phyloP scores from a whole-genome alignment of 2,888 invertebrate species.

The Polydrusus pterygomalis region DNA sequence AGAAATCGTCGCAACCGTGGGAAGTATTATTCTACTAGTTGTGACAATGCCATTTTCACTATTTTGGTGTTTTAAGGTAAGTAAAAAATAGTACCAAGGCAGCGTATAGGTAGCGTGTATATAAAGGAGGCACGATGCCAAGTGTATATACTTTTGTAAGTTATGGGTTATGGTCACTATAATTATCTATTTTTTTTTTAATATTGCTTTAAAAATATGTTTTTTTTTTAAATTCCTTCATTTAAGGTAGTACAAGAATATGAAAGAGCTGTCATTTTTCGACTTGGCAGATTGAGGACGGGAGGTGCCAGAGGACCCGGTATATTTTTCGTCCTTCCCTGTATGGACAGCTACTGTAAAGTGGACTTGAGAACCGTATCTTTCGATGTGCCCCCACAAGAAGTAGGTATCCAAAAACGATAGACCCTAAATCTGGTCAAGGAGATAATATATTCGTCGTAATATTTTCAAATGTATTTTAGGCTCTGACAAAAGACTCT shows the following conservation, averaged over 20 bases:
- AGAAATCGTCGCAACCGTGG: constrained; percentile 83
- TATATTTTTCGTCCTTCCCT: constrained; percentile 94
- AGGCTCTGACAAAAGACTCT: constrained; percentile 94
- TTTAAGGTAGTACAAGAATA: constrained; percentile 88
- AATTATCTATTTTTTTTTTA: no score
- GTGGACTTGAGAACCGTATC: constrained; percentile 95
- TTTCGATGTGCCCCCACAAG: constrained; percentile 97
- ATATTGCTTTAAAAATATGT: no score
- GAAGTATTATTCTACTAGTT: constrained; percentile 83
- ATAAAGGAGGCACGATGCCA: no score
- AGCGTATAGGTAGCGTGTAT: no score
- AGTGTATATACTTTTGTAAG: no score
- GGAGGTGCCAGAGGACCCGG: constrained; percentile 91
- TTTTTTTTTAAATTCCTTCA: not conserved
- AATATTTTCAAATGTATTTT: constrained; percentile 56
- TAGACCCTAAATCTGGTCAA: not conserved
- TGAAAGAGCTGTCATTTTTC: constrained; percentile 91
- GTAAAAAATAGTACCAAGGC: constrained; percentile 48
- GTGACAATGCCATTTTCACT: constrained; percentile 88
- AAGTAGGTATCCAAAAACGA: constrained; percentile 76
- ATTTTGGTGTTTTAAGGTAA: constrained; percentile 89
- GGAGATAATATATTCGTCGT: not conserved
- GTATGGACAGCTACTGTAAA: constrained; percentile 93
- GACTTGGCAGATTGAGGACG: constrained; percentile 84
- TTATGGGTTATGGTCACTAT: no score